Percentiles rank a stretch among this genome's conserved stretches.
phyloP scores from a whole-genome alignment of 2,797 vertebrate genomes.

The Potorous gilbertii region DNA sequence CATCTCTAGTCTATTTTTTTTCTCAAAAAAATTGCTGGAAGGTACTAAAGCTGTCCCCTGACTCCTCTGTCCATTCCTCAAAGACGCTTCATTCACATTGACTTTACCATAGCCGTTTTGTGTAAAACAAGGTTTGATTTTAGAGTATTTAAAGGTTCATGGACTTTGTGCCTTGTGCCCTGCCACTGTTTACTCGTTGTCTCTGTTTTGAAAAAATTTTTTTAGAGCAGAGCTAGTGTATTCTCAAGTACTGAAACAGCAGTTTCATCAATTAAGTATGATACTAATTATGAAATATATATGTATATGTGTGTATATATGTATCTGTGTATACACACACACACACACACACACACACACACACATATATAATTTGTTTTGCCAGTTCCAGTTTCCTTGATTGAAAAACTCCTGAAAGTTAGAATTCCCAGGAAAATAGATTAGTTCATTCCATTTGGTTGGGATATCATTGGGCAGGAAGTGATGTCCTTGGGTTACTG shows the following conservation, averaged over 20 bases:
- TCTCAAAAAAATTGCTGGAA: constrained; percentile 74
- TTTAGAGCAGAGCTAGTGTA: background rate
- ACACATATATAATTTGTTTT: constrained; percentile 47
- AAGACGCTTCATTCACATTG: constrained; percentile 75
- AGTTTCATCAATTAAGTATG: constrained; percentile 22
- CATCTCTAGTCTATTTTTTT: constrained; percentile 77
- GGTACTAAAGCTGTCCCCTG: constrained; percentile 76
- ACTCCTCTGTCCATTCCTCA: constrained; percentile 79
- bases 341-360: too few relatives aligned
- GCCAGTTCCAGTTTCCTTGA: constrained; percentile 47
- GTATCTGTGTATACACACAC: too few relatives aligned
- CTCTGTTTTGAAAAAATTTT: constrained; percentile 26
- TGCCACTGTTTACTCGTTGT: constrained; percentile 26
- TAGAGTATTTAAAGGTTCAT: constrained; percentile 70
- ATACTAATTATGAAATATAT: background rate
- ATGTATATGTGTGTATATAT: too few relatives aligned
- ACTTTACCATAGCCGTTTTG: constrained; percentile 67
- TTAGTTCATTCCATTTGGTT: background rate
- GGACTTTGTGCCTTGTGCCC: constrained; percentile 59
- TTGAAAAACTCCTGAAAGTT: constrained; percentile 47
- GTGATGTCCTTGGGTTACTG: background rate
- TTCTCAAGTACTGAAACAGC: constrained; percentile 34
- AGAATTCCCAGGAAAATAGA: constrained; percentile 42
- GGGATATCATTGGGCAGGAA: background rate
- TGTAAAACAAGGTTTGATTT: constrained; percentile 80